These are phyloP conservation scores for Penaeus japonicus DNA, from an alignment of 1,140 invertebrate genomes.

Conservation along the genomic window DNA sequence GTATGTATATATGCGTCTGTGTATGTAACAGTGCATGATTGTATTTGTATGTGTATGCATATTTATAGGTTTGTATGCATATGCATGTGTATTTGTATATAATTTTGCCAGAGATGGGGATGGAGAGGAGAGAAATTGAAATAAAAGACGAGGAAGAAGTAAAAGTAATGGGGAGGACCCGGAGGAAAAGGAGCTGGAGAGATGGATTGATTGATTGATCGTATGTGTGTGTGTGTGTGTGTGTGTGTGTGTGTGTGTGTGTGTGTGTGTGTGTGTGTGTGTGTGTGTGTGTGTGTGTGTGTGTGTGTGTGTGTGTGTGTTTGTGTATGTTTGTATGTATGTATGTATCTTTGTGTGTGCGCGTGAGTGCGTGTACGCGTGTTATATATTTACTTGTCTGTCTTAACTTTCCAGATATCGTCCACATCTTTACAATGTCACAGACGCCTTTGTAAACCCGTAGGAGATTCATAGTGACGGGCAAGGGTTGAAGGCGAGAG, in stretches of 20 bases:
- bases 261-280: background rate
- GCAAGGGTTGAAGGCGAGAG: no score
- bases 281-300: background rate
- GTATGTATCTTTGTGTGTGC: background rate
- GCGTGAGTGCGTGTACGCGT: no score
- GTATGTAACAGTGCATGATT: background rate
- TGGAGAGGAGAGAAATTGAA: background rate
- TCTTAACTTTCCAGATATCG: no score
- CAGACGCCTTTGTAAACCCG: no score
- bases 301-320: background rate
- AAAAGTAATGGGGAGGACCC: no score
- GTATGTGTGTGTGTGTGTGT: background rate
- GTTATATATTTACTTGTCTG: no score
- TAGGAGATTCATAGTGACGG: no score
- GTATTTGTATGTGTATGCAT: background rate
- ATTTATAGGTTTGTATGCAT: background rate
- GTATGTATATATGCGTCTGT: background rate
- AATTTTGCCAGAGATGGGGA: background rate
- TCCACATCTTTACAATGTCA: no score
- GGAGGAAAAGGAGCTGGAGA: no score
- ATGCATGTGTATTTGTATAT: background rate
- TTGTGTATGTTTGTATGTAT: background rate
- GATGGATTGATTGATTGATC: background rate
- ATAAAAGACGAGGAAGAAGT: background rate
- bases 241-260: background rate